Conservation (phyloP, 37 sponge, comb jelly and placozoan genomes). For the Trichoplax adhaerens region DNA sequence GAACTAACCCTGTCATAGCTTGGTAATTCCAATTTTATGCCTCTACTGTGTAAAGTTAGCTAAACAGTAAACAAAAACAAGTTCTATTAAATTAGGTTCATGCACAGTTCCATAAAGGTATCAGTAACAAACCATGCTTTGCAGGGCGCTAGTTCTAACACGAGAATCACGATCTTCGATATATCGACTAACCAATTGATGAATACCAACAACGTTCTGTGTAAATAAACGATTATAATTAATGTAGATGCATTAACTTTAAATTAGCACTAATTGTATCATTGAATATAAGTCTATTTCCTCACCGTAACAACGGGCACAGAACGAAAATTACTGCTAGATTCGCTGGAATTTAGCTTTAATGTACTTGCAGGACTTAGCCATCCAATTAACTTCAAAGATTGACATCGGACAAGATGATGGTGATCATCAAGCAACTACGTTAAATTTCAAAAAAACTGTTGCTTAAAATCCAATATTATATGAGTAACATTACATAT, state of each 20-base stretch:
- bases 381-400: conserved; percentile 44
- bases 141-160: conserved; percentile 39
- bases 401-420: conserved; percentile 41
- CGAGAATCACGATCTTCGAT: conserved; percentile 41
- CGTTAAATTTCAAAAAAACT: too few species aligned
- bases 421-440: conserved; percentile 10
- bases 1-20: conserved; percentile 20
- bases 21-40: conserved; percentile 9
- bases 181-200: conserved; percentile 8
- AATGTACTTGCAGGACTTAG: conserved; percentile 8
- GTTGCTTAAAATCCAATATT: too few species aligned
- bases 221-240: too few species aligned
- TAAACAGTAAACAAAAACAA: neutral
- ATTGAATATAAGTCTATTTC: too few species aligned
- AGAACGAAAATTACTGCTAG: too few species aligned
- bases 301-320: too few species aligned
- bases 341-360: too few species aligned
- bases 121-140: conserved; percentile 29
- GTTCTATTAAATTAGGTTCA: neutral
- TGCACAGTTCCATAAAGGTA: neutral
- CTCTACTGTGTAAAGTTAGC: conserved; percentile 2
- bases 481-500: too few species aligned
- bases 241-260: too few species aligned
- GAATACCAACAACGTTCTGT: too few species aligned
- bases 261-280: too few species aligned